Base-by-base conservation (phyloP, 2,888 invertebrate species). In the Monopis laevigella region DNA sequence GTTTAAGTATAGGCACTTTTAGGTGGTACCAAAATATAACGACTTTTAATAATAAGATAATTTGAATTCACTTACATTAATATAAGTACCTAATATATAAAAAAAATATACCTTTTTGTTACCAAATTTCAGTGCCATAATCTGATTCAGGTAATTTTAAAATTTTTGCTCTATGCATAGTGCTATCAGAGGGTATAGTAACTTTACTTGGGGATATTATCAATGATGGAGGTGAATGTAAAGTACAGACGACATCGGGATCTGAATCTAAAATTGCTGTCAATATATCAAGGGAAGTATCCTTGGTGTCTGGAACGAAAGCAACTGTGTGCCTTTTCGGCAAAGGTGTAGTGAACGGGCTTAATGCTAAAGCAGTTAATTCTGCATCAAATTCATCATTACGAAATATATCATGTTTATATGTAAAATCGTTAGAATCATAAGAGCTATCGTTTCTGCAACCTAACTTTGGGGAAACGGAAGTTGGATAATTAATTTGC, bases 51-150 rank as follows among this genome's bases (percentile, higher is more conserved):
- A n/a, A n/a, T n/a, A n/a, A n/a, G n/a, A n/a, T n/a, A n/a, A n/a
- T n/a, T n/a, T n/a, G n/a, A n/a, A n/a, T n/a, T n/a, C n/a, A n/a
- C n/a, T n/a, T n/a, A n/a, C n/a, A n/a, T n/a, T n/a, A n/a, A n/a
- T n/a, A n/a, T n/a, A n/a, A n/a, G n/a, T n/a, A n/a, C n/a, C n/a
- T n/a, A n/a, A n/a, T n/a, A n/a, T n/a, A n/a, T n/a, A n/a, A n/a
- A n/a, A n/a, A 14, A 17, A 16, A 32, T 13, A 8, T 16, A 16
- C 14, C n/a, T 32, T 17, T 17, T 17, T 16, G n/a, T 24, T 29
- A 40, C 91, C 91, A 91, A 60, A 90, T 90, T 78, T 91, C 90
- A 42, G 90, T 90, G 47, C 85, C 85, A 51, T 82, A 82, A 50
- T 87, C 85, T 10, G 85, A 77, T 56, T 78, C 80, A 43, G 83